Base-by-base conservation (phyloP, 1,140 invertebrate genomes). In the Coelopa frigida region DNA sequence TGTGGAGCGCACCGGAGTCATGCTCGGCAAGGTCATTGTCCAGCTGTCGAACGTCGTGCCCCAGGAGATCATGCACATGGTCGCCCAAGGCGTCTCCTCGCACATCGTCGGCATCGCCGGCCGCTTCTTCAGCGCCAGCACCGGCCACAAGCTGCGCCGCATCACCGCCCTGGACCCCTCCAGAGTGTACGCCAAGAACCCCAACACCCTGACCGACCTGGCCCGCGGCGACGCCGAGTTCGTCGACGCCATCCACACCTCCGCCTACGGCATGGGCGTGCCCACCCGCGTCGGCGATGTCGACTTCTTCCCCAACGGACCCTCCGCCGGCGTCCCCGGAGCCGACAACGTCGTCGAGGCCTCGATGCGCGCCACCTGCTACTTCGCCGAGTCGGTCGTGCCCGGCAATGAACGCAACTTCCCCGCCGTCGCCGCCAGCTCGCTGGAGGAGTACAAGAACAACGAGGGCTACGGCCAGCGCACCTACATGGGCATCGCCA, bases 251-350 rank as follows among this genome's bases (percentile, higher is more conserved):
- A 78, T 87, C 50, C 84, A 86, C 54, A 85, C 82, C 0, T 83
- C 82, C 55, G 78, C 75, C 7, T 81, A 81, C 0, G 75, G 79
- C 27, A 77, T 83, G 53, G 84, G 84, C 3, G 75, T 83, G 41
- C 63, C 74, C 38, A 76, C 79, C 46, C 73, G 77, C 29, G 14
- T 24, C 10, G 84, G 84, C n/a, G 74, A 81, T 51, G 77, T 72
- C 3, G 86, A 89, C 61, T 88, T 89, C 70, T 88, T 78, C 61
- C 83, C 83, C 0, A 89, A 89, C 67, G 78, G 80, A 11, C 44
- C 44, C 32, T 31, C 15, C 11, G 1, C 50, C 2, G 32, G 55
- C 52, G 72, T 74, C 49, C 73, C 74, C 2, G 61, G 70, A 46
- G 74, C 72, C 46, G 52, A 59, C 47, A 31, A 60, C 58, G 58